phyloP scores from a whole-genome alignment of 2,888 invertebrate genomes.

The Anaspis maculata region DNA sequence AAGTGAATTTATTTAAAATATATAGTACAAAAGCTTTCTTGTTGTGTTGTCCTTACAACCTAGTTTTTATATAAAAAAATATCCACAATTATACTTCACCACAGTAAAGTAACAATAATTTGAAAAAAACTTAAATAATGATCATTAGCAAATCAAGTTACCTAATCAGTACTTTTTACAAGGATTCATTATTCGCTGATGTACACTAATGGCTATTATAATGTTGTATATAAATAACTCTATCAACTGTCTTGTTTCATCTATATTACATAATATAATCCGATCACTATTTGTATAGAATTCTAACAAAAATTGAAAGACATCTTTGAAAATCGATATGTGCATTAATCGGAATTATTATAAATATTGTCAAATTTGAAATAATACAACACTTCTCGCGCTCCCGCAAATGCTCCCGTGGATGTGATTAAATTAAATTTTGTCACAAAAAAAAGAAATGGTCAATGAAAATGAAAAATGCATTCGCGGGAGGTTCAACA shows the following conservation, averaged over 20 bases:
- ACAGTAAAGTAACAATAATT: neutral
- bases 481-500: no score
- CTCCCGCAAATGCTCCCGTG: no score
- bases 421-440: no score
- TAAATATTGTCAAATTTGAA: no score
- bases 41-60: conserved; percentile 8
- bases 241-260: conserved; percentile 15
- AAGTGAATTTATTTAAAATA: conserved; percentile 29
- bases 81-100: conserved; percentile 10
- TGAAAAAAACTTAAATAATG: conserved; percentile 16
- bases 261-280: conserved; percentile 8
- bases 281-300: conserved; percentile 16
- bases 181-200: conserved; percentile 20
- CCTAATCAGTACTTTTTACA: conserved; percentile 43
- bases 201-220: no score
- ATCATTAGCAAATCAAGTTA: conserved; percentile 13
- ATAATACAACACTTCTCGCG: no score
- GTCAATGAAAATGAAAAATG: no score
- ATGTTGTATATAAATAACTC: conserved; percentile 16
- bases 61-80: conserved; percentile 9
- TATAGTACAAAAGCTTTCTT: conserved; percentile 33
- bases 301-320: conserved; percentile 25
- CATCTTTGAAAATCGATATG: no score
- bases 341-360: no score
- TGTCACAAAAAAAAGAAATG: no score